These are phyloP conservation scores for Grallaria varia DNA, from an alignment of 2,113 vertebrate genomes.

Conservation along the genomic window DNA sequence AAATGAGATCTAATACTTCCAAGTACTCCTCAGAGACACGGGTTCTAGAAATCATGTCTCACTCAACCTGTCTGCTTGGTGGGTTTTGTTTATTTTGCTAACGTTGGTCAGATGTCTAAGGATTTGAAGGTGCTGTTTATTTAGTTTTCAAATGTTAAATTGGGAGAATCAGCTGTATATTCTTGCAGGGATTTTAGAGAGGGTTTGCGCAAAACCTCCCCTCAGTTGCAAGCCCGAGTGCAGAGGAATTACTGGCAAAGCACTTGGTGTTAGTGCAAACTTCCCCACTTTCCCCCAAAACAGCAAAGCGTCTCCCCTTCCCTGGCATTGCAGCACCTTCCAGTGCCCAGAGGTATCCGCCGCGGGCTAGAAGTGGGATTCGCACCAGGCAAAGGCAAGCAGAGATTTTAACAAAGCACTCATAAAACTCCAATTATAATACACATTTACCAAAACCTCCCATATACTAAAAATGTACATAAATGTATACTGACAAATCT, in stretches of 20 bases:
- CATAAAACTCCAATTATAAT: background rate
- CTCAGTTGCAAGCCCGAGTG: background rate
- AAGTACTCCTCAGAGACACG: background rate
- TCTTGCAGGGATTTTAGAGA: background rate
- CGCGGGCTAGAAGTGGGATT: background rate
- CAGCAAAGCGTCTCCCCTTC: background rate
- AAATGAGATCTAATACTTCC: slow-evolving; percentile 34
- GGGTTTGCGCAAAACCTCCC: background rate
- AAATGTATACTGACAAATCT: slow-evolving; percentile 36
- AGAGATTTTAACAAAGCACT: background rate
- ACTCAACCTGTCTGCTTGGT: slow-evolving; percentile 15
- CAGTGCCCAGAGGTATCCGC: background rate
- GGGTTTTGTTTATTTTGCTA: slow-evolving; percentile 41
- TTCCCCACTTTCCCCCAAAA: background rate
- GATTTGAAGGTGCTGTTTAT: slow-evolving; percentile 14
- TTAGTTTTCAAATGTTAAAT: slow-evolving; percentile 7
- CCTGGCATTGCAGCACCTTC: background rate
- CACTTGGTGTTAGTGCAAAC: background rate
- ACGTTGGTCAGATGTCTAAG: background rate
- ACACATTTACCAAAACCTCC: slow-evolving; percentile 34
- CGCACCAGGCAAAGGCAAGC: background rate
- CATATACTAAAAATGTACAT: slow-evolving; percentile 2
- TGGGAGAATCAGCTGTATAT: background rate
- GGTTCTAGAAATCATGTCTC: slow-evolving; percentile 31
- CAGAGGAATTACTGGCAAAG: background rate